phyloP scores from a whole-genome alignment of 2,797 vertebrate genomes.

The Delichon dasypus region DNA sequence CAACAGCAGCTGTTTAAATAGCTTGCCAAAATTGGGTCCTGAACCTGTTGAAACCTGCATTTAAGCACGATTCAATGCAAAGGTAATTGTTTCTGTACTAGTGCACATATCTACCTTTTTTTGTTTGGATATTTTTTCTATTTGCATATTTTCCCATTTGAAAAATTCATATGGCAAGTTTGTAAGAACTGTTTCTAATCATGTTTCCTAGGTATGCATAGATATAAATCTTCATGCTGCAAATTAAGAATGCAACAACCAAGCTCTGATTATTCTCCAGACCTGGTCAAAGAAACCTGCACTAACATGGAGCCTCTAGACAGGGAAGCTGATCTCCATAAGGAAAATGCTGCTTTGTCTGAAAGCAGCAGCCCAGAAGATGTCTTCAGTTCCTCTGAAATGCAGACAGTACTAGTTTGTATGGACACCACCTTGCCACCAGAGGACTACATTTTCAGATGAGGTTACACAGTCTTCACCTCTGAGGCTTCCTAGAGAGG shows the following conservation, averaged over 20 bases:
- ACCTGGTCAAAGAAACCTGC: background rate
- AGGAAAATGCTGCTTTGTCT: background rate
- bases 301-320: background rate
- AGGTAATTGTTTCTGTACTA: background rate
- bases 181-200: background rate
- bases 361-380: background rate
- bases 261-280: background rate
- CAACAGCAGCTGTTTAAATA: background rate
- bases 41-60: background rate
- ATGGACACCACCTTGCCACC: background rate
- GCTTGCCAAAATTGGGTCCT: background rate
- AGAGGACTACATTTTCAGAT: background rate
- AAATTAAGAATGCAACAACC: constrained; percentile 42
- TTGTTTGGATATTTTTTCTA: background rate
- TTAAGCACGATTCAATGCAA: background rate
- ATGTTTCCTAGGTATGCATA: background rate
- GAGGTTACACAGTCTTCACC: background rate
- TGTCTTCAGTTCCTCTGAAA: background rate
- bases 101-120: background rate
- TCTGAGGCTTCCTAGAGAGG: background rate
- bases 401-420: background rate
- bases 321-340: background rate
- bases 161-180: background rate
- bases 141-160: background rate
- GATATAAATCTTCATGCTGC: background rate